Conservation (phyloP, 2,888 invertebrate species). For the Metellina segmentata region DNA sequence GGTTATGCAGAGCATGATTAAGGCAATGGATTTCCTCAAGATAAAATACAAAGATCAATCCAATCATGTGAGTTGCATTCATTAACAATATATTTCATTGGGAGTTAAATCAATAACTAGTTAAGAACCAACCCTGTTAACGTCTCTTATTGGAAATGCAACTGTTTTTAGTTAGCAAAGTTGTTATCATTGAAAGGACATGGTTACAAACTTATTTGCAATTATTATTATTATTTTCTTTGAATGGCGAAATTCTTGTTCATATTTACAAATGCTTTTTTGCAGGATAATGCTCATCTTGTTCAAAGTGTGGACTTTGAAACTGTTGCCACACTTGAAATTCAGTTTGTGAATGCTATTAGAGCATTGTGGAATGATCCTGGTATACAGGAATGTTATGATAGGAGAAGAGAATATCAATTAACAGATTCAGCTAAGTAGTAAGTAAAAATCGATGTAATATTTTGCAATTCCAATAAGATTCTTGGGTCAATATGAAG, state of each 20-base stretch:
- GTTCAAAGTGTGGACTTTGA: slow-evolving; percentile 82
- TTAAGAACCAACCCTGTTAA: background rate
- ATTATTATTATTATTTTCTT: no score
- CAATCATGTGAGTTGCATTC: slow-evolving; percentile 60
- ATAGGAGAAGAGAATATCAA: slow-evolving; percentile 81
- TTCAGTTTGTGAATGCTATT: slow-evolving; percentile 83
- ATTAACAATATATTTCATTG: no score
- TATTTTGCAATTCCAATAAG: background rate
- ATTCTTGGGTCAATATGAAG: background rate
- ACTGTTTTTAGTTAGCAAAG: no score
- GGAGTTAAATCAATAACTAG: no score
- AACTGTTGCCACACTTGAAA: slow-evolving; percentile 83
- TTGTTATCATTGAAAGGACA: no score
- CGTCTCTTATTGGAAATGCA: background rate
- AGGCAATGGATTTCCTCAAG: slow-evolving; percentile 77
- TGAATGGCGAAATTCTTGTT: no score
- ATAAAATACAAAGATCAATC: slow-evolving; percentile 73
- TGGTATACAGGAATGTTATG: slow-evolving; percentile 78
- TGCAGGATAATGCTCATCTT: slow-evolving; percentile 81
- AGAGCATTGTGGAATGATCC: slow-evolving; percentile 79
- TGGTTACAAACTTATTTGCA: no score
- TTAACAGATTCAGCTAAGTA: slow-evolving; percentile 79
- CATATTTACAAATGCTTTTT: background rate
- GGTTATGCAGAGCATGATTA: slow-evolving; percentile 77
- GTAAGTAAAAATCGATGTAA: slow-evolving; percentile 70